Evolutionary conservation across 1,140 invertebrate genomes (phyloP).

Genomic region (Orchesella cincta): DNA sequence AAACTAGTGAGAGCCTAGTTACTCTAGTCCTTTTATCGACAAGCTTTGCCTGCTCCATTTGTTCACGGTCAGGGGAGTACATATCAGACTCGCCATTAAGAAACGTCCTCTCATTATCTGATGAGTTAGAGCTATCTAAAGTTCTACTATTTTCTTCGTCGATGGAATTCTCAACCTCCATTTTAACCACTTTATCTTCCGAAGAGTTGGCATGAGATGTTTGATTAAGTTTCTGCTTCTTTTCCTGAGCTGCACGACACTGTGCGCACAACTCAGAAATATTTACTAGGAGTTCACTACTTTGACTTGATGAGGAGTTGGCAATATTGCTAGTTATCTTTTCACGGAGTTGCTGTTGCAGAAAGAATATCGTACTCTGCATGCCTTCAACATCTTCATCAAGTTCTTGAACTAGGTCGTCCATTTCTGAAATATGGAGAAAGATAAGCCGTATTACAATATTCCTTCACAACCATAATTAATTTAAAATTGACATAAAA

Average conservation of each 20-base stretch:
- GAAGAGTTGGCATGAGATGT: constrained; percentile 9
- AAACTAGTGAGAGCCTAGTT: not conserved
- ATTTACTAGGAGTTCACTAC: constrained; percentile 28
- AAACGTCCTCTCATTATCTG: constrained; percentile 21
- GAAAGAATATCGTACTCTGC: constrained; percentile 92
- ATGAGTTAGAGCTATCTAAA: not conserved
- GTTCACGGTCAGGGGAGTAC: constrained; percentile 8
- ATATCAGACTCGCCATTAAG: constrained; percentile 10
- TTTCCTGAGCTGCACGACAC: constrained; percentile 26
- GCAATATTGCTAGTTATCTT: constrained; percentile 20
- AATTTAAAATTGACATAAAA: constrained; percentile 23
- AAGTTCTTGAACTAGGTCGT: constrained; percentile 91
- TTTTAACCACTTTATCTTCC: not conserved
- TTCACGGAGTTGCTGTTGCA: constrained; percentile 86
- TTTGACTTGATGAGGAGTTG: constrained; percentile 11
- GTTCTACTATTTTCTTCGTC: constrained; percentile 29
- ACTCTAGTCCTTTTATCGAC: constrained; percentile 2
- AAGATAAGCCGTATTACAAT: constrained; percentile 19
- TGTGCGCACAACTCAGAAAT: constrained; percentile 25
- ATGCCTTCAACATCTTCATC: constrained; percentile 98
- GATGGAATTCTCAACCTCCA: constrained; percentile 24
- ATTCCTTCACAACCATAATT: not conserved
- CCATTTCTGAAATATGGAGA: constrained; percentile 72
- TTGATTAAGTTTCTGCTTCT: constrained; percentile 14
- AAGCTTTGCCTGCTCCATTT: not conserved